Base-by-base conservation (phyloP, 2,888 invertebrate species). In the Prosapia bicincta region DNA sequence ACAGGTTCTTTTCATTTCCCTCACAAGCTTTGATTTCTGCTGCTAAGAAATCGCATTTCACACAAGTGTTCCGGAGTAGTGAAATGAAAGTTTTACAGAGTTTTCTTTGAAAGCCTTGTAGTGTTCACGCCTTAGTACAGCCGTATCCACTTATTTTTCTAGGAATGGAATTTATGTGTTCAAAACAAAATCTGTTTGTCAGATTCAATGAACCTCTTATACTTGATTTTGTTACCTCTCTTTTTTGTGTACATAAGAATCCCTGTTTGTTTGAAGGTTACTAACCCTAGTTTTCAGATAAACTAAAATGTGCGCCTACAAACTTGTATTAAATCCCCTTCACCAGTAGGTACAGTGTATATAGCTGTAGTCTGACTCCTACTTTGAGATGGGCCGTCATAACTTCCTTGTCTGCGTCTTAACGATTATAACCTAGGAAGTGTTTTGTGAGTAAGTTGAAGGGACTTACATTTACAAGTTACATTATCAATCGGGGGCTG, bases 381-480 rank as follows among this genome's bases (percentile, higher is more conserved):
- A 23, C 13, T 5, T 69, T 26, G n/a, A 3, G 3, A 23, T 32
- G 20, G n/a, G n/a, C n/a, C n/a, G n/a, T n/a, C n/a, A n/a, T n/a
- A n/a, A n/a, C n/a, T n/a, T n/a, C n/a, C n/a, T 5, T 70, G 28
- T 13, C 32, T 13, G 5, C 25, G 15, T 20, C 24, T 69, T 71
- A 7, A 71, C 43, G 23, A 23, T 20, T 38, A 71, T 71, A 15
- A 5, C 71, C 71, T 10, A 43, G 10, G 7, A 71, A 24, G n/a
- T 71, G 30, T 20, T 70, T n/a, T n/a, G n/a, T n/a, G n/a, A n/a
- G n/a, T n/a, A n/a, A n/a, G n/a, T n/a, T n/a, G n/a, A n/a, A n/a
- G n/a, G n/a, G n/a, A n/a, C 25, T 71, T 71, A 24, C 71, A 71
- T 20, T 71, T 71, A 71, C 71, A 71, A 23, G 9, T 25, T 9